phyloP scores from a whole-genome alignment of 2,797 vertebrate species.

The Epinephelus coioides region DNA sequence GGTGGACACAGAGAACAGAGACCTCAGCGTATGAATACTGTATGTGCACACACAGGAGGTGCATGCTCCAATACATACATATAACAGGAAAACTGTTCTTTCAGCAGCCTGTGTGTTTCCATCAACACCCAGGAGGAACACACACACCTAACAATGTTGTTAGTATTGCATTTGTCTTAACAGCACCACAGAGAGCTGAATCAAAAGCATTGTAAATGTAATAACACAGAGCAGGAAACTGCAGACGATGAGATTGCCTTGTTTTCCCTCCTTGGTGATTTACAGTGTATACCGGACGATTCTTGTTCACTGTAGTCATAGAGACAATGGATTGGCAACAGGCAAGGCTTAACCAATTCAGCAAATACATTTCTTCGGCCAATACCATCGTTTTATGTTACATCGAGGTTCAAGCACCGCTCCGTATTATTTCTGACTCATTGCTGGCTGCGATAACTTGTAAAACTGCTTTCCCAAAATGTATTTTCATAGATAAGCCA shows the following conservation, averaged over 20 bases:
- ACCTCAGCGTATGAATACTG: constrained; percentile 32
- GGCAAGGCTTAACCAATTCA: constrained; percentile 42
- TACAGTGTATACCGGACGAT: constrained; percentile 17
- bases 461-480: constrained; percentile 31
- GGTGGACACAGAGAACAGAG: constrained; percentile 40
- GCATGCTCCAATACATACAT: constrained; percentile 3
- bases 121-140: constrained; percentile 7
- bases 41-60: constrained; percentile 1
- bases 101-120: constrained; percentile 17
- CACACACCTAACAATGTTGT: constrained; percentile 24
- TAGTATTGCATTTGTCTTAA: constrained; percentile 63
- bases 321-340: constrained; percentile 53
- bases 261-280: constrained; percentile 61
- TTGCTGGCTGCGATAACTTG: constrained; percentile 29
- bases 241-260: constrained; percentile 57
- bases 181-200: constrained; percentile 55
- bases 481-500: constrained; percentile 59
- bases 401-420: constrained; percentile 2
- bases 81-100: constrained; percentile 2
- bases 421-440: constrained; percentile 26
- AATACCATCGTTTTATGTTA: constrained; percentile 7
- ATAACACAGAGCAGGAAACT: constrained; percentile 46
- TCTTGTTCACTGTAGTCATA: constrained; percentile 44
- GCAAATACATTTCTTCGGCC: constrained; percentile 37
- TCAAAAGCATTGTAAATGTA: constrained; percentile 58